A percentile compares a stretch with the other conserved stretches of the same genome.
These are phyloP conservation scores for Scalopus aquaticus DNA, from an alignment of 2,113 vertebrate species.

Conservation along the genomic window DNA sequence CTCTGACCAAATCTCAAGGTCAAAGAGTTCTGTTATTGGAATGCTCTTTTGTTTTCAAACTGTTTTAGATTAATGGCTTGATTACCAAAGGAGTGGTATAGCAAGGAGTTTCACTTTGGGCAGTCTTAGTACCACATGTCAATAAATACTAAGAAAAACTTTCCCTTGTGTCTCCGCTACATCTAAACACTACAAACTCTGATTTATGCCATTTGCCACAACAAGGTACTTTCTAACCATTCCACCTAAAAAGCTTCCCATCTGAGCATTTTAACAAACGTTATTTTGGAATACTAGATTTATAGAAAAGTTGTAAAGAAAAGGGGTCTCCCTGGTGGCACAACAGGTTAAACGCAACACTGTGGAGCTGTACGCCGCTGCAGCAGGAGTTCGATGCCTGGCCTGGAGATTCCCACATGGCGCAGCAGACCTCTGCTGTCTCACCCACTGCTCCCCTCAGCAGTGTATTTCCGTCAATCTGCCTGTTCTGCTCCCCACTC, in stretches of 20 bases:
- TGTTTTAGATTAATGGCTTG: slow-evolving; percentile 58
- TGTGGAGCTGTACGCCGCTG: no score
- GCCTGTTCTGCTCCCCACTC: no score
- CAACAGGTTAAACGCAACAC: no score
- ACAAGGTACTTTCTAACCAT: slow-evolving; percentile 14
- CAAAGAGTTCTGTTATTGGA: slow-evolving; percentile 55
- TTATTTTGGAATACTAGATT: slow-evolving; percentile 40
- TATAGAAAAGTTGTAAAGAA: not conserved
- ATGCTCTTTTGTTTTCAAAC: slow-evolving; percentile 52
- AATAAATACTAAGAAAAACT: slow-evolving; percentile 46
- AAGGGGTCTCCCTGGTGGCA: not conserved
- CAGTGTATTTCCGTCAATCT: no score
- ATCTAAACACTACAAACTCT: not conserved
- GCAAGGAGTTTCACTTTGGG: slow-evolving; percentile 55
- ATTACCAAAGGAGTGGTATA: slow-evolving; percentile 31
- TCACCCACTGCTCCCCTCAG: no score
- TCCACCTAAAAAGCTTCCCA: not conserved
- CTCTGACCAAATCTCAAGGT: not conserved
- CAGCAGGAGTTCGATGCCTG: no score
- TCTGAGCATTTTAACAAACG: not conserved
- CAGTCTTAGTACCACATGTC: slow-evolving; percentile 53
- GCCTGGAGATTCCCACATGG: no score
- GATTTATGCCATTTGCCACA: not conserved
- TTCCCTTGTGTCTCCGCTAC: not conserved
- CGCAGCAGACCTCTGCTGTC: no score